A percentile compares a stretch with the other conserved stretches of the same genome.
Evolutionary conservation across 92 coral and sea anemone species (phyloP).

Genomic region (Phenganax stokvisi): DNA sequence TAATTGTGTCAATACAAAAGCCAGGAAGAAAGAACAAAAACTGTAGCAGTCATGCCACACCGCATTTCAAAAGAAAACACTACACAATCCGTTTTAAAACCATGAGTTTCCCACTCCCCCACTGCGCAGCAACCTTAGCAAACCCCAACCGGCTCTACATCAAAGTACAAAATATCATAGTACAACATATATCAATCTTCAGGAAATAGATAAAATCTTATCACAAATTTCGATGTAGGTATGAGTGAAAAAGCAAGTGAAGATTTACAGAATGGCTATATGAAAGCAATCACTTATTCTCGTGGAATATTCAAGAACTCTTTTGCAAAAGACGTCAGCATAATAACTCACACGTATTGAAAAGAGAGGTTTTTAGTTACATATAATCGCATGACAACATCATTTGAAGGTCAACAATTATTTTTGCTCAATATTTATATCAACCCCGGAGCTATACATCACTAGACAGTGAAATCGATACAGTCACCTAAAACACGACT

Average conservation of each 20-base stretch:
- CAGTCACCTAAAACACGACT: not conserved
- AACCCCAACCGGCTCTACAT: not conserved
- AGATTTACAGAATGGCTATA: not conserved
- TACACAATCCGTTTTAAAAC: conserved; percentile 1
- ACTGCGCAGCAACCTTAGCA: not conserved
- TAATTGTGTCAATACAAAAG: not conserved
- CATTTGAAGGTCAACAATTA: conserved; percentile 15
- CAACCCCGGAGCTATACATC: conserved; percentile 4
- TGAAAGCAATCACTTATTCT: not conserved
- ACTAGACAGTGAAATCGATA: not conserved
- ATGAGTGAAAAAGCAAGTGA: not conserved
- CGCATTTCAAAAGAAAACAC: conserved; percentile 5
- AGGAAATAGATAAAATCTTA: conserved; percentile 9
- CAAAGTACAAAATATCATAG: not conserved
- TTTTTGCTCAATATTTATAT: not conserved
- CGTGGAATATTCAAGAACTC: not conserved
- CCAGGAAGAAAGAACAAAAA: not conserved
- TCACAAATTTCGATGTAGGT: not conserved
- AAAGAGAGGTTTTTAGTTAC: not conserved
- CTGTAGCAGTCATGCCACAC: not conserved
- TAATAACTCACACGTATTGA: not conserved
- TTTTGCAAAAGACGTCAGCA: not conserved
- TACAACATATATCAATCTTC: not conserved
- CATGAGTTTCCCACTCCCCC: conserved; percentile 20
- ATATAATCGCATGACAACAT: not conserved